Conservation (phyloP, 2,888 invertebrate species). For the Apeira syringaria region DNA sequence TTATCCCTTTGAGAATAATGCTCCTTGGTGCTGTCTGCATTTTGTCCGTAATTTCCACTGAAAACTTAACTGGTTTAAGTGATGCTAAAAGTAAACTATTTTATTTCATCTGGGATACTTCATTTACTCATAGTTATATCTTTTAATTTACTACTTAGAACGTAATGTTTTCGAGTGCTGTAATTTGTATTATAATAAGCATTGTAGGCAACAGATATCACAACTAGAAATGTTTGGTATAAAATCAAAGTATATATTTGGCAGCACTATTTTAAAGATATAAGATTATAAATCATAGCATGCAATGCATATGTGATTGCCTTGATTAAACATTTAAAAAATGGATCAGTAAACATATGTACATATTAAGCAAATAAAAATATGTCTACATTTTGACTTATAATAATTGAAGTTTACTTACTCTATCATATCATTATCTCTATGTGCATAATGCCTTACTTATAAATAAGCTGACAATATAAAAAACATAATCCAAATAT, state of each 20-base stretch:
- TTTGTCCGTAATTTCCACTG: no score
- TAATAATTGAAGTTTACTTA: no score
- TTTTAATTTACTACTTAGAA: no score
- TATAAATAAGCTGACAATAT: constrained; percentile 43
- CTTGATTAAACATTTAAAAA: constrained; percentile 26
- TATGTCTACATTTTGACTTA: neutral
- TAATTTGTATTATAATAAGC: no score
- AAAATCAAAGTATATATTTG: neutral
- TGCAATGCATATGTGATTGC: constrained; percentile 69
- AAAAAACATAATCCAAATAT: neutral
- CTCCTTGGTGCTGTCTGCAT: constrained; percentile 46
- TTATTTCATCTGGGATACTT: no score
- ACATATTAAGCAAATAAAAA: constrained; percentile 8
- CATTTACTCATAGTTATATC: no score
- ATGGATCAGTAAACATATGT: no score
- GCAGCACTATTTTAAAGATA: neutral
- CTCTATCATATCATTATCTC: neutral
- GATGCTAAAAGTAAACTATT: no score
- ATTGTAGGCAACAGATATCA: neutral
- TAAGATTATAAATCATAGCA: constrained; percentile 40
- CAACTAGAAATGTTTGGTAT: no score
- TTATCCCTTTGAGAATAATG: no score
- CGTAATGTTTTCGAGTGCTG: no score
- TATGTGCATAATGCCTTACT: constrained; percentile 56
- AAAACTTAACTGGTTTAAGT: no score